These are phyloP conservation scores for Malurus alboscapulatus DNA, from an alignment of 2,113 vertebrate genomes.

Conservation along the genomic window DNA sequence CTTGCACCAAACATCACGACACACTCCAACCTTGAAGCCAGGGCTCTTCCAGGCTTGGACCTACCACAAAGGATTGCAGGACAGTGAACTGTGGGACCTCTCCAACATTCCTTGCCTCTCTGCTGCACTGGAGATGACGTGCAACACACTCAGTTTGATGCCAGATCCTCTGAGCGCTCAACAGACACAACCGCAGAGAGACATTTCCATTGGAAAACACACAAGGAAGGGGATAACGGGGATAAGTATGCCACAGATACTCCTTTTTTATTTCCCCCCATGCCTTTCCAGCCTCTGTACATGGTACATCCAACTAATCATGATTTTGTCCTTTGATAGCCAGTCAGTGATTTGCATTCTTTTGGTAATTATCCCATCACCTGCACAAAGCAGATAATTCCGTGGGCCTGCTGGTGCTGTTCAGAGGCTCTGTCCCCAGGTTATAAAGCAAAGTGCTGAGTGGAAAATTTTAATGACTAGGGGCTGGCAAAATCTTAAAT, in stretches of 20 bases:
- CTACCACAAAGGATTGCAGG: background rate
- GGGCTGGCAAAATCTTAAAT: constrained; percentile 39
- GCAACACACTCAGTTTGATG: background rate
- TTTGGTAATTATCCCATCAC: constrained; percentile 31
- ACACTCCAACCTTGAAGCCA: background rate
- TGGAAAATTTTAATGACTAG: constrained; percentile 58
- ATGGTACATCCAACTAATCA: background rate
- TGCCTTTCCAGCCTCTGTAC: background rate
- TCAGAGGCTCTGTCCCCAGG: background rate
- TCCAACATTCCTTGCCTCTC: background rate
- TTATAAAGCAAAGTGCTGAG: constrained; percentile 35
- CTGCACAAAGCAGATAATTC: constrained; percentile 2
- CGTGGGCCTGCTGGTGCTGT: background rate
- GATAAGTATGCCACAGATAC: background rate
- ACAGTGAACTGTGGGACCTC: background rate
- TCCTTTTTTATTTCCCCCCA: background rate
- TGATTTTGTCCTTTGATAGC: background rate
- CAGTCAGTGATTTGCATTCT: background rate
- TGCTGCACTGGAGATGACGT: accelerated
- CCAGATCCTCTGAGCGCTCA: background rate
- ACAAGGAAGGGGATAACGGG: background rate
- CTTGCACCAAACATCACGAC: background rate
- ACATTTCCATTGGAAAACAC: background rate
- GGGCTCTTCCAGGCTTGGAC: background rate
- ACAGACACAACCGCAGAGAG: accelerated